These are phyloP conservation scores for Neogale vison DNA, from an alignment of 2,113 vertebrate genomes.

Conservation along the genomic window DNA sequence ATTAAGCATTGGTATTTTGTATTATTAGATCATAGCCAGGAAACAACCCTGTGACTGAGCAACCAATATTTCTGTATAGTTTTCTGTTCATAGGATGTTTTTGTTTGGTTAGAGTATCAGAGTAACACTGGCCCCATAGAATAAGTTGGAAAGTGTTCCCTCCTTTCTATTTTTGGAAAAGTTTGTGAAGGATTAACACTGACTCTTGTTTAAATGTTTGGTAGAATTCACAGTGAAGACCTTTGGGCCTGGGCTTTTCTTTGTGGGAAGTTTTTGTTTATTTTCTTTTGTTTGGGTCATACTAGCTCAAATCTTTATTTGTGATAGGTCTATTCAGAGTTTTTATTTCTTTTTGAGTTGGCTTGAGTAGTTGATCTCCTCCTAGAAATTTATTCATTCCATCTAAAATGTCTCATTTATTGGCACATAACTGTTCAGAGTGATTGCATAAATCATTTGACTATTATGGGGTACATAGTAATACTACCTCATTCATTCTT, in stretches of 20 bases:
- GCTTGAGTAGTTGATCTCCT: not conserved
- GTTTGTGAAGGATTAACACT: not conserved
- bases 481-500: not conserved
- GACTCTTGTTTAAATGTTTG: not conserved
- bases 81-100: not conserved
- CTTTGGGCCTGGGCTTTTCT: not conserved
- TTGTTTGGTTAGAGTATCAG: not conserved
- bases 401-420: not conserved
- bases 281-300: not conserved
- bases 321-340: not conserved
- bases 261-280: not conserved
- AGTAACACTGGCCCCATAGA: not conserved
- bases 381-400: not conserved
- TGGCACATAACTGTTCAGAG: not conserved
- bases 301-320: not conserved
- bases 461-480: not conserved
- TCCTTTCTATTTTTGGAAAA: not conserved
- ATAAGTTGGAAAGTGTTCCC: not conserved
- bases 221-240: not conserved
- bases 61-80: not conserved
- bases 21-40: slow-evolving; percentile 89
- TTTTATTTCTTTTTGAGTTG: not conserved
- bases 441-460: not conserved
- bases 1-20: slow-evolving; percentile 87
- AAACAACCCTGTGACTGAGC: slow-evolving; percentile 87